Evolutionary conservation across 2,888 invertebrate species (phyloP), one percentile per base, ranked within the genome.

Genomic region (Shargacucullia verbasci): DNA sequence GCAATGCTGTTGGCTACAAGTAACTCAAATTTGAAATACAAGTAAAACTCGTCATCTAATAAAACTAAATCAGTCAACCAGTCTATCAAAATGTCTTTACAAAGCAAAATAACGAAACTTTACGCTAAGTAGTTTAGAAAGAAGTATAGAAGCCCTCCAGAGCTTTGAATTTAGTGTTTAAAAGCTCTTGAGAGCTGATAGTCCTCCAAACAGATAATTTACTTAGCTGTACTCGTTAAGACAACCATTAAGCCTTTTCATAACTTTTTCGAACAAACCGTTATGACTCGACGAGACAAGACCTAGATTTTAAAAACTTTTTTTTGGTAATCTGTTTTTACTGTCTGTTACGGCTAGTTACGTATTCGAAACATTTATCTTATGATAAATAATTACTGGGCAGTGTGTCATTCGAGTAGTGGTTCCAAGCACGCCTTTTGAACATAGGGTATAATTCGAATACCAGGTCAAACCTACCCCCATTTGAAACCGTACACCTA

Each of bases 81-180:
- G 41, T 38, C 43, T 14, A 31, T 46, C 38, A 29, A 60, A 49
- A 47, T n/a, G 12, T 0, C 35, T 53, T 38, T 49, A 45, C 13
- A 53, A 68, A 43, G 10, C 48, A 10, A 54, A 59, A 54, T 56
- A 41, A 46, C 48, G 29, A 55, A 67, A 59, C 52, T 67, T 60
- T 15, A 13, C n/a, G 15, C 29, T 61, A 34, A 53, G 43, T 44
- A 47, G 35, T 64, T 68, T 41, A 3, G 53, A 50, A 54, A 59
- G 35, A 53, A 61, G 14, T 43, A 37, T 38, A 29, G 7, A 25
- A 43, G 53, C 43, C 37, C 37, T 52, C 15, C 20, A 54, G 34
- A n/a, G 20, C 40, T 59, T 44, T 46, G 27, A 33, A 49, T 63
- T 52, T 45, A 44, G 52, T 53, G 45, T 57, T 57, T 35, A 53